These are phyloP conservation scores for Liasis olivaceus DNA, from an alignment of 2,797 vertebrate genomes.

Conservation along the genomic window DNA sequence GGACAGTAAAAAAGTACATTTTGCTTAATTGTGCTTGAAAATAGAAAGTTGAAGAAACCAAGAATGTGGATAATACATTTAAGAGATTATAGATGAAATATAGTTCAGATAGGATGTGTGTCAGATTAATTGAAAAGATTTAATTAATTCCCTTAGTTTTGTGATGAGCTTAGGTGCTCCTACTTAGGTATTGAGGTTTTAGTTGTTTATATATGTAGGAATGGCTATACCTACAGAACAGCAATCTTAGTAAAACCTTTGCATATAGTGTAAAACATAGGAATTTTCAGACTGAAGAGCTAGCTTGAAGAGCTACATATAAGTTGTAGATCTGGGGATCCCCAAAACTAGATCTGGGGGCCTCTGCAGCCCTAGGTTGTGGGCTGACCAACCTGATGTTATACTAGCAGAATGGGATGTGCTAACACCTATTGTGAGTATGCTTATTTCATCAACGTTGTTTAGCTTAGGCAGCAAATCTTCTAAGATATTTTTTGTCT, in stretches of 20 bases:
- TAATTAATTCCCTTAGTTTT: slow-evolving; percentile 32
- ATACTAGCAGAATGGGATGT: background rate
- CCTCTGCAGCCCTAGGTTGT: background rate
- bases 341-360: background rate
- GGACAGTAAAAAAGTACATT: slow-evolving; percentile 28
- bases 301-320: background rate
- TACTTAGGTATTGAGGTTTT: slow-evolving; percentile 42
- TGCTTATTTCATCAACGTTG: slow-evolving; percentile 32
- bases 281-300: slow-evolving; percentile 33
- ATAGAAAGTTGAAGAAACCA: slow-evolving; percentile 24
- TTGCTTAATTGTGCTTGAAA: slow-evolving; percentile 28
- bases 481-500: background rate
- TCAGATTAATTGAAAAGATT: slow-evolving; percentile 42
- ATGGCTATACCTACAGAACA: slow-evolving; percentile 37
- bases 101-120: slow-evolving; percentile 33
- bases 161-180: slow-evolving; percentile 28
- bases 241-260: background rate
- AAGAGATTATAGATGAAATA: background rate
- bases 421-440: slow-evolving; percentile 32
- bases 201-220: slow-evolving; percentile 34
- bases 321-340: background rate
- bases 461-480: slow-evolving; percentile 40
- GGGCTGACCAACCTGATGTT: background rate
- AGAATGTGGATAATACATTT: slow-evolving; percentile 25
- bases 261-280: slow-evolving; percentile 13